Evolutionary conservation across 1,140 invertebrate species (phyloP), one percentile per base, ranked within the genome.

Genomic region (Antheraea mylitta): DNA sequence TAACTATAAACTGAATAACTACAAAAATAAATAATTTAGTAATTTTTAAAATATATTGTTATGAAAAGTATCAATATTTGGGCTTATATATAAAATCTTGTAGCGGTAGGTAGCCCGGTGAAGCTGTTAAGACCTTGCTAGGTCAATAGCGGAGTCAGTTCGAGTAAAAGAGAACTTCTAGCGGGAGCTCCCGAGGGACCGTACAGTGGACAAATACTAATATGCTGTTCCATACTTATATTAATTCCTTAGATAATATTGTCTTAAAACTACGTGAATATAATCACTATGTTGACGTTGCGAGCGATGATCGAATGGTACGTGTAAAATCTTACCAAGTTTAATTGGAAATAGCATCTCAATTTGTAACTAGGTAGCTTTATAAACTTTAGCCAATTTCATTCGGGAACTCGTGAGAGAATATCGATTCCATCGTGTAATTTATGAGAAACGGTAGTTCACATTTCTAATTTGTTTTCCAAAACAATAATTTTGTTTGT

Each of bases 281-380:
- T 61, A 61, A 61, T 61, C 10, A 18, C 22, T 61, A 37, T 65
- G 7, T 48, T 48, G 64, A 65, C 18, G 4, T 53, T 18, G 42
- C 38, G 19, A 53, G 11, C 18, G 3, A 65, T 53, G 11, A 19
- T 45, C 37, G 45, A 13, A 63, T 16, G 18, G 18, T 19, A 45
- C 64, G 42, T 16, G 18, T 8, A 65, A 65, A 22, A 19, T 19
- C 11, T 11, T 53, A 63, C 75, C 68, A 89, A 90, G 85, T 89
- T 90, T 87, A 88, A 90, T 89, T 89, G 84, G 82, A 90, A 87
- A 85, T 78, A 81, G 86, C 86, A 81, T 75, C 78, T 80, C 81
- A 86, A 86, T 84, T 85, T 87, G 45, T 65, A 45, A 81, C 82
- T 86, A 82, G 79, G 73, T 83, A 78, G 77, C 79, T 73, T 86